These are phyloP conservation scores for Siphamia tubifer DNA, from an alignment of 2,113 vertebrate species.

Conservation along the genomic window DNA sequence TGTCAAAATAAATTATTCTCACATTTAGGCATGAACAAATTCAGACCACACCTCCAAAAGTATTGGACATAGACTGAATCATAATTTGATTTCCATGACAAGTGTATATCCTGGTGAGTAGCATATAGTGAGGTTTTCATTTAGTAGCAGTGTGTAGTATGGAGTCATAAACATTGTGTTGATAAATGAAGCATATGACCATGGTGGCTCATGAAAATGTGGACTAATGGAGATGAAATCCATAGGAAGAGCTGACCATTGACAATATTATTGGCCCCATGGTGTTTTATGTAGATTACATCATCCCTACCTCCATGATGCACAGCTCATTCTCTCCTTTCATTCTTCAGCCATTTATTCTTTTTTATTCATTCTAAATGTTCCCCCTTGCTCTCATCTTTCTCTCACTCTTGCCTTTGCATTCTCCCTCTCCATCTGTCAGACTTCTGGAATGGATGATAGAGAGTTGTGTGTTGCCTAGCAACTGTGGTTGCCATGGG, in stretches of 20 bases:
- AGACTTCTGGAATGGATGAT: constrained; percentile 84
- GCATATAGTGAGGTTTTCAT: background rate
- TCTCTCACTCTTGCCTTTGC: constrained; percentile 43
- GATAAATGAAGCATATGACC: background rate
- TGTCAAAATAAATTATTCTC: too few species aligned
- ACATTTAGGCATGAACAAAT: too few species aligned
- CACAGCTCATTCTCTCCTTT: background rate
- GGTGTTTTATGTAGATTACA: constrained; percentile 14
- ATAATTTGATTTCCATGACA: too few species aligned
- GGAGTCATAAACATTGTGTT: background rate
- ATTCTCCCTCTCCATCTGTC: constrained; percentile 77
- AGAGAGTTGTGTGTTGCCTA: constrained; percentile 82
- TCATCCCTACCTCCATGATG: background rate
- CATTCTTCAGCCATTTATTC: background rate
- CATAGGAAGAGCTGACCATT: background rate
- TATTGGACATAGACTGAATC: too few species aligned
- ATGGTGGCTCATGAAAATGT: background rate
- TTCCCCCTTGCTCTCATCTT: background rate
- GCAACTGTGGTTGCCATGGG: constrained; percentile 80
- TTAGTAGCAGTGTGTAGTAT: background rate
- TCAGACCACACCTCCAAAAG: too few species aligned
- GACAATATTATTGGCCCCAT: background rate
- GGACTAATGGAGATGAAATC: background rate
- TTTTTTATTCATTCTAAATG: background rate
- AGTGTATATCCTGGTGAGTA: too few species aligned